Base-by-base conservation (phyloP, 2,797 vertebrate species). In the Eurystomus glaucurus region DNA sequence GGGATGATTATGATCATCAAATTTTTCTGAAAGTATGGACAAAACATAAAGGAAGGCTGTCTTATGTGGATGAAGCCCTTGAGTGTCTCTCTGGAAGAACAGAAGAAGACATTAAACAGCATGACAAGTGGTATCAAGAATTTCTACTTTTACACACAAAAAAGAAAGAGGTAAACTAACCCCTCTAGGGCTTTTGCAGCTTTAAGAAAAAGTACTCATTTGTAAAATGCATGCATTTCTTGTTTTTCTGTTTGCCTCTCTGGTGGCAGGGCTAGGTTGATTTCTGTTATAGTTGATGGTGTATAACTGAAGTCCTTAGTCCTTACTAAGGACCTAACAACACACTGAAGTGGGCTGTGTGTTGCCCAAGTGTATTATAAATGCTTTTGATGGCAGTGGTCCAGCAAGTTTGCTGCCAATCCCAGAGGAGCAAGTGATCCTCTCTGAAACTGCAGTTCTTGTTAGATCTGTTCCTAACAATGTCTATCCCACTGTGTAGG, bases 1-100 rank as follows among this genome's bases (percentile, higher is more conserved):
- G 99, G 99, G 99, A 99, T 97, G 98, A 99, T 71, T 99, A 97
- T 61, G 99, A 99, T 96, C 99, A 99, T 94, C 98, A 99, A 86
- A 96, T 96, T 83, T 99, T 99, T 97, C 94, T 99, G 20, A 99
- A 98, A 97, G 86, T 98, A 60, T 96, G 98, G 97, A 98, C 87
- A 76, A 99, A 99, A 93, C 98, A 99, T 93, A 97, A 97, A 77
- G 99, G 99, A 74, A 98, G 97, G 64, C 82, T 96, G 0, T 83
- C 97, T 10, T 99, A 99, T 85, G 84, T 98, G 76, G 97, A 97
- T 84, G 99, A 99, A 95, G 99, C 98, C 70, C 96, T 98, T 70
- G 94, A 99, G 41, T 98, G 98, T 97, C 97, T 99, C 58, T 98
- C 98, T 9, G 98, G 97, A 86, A 99, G 98, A 97, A 99, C 98